A percentile compares a stretch with the other conserved stretches of the same genome.
These are phyloP conservation scores for Neodiprion pinetum DNA, from an alignment of 1,140 invertebrate genomes.

Conservation along the genomic window DNA sequence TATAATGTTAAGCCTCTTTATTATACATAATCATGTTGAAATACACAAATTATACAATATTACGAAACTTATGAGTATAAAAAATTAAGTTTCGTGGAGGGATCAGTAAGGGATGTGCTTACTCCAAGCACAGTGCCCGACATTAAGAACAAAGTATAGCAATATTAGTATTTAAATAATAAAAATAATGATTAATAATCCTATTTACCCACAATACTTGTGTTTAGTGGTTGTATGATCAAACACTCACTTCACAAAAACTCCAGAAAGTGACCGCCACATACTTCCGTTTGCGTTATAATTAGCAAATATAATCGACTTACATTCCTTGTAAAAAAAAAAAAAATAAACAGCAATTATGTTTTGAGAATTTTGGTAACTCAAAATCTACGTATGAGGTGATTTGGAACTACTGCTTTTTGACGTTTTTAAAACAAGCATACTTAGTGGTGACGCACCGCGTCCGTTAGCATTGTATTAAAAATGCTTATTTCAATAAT, in stretches of 20 bases:
- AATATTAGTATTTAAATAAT: conserved; percentile 51
- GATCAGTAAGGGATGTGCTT: conserved; percentile 36
- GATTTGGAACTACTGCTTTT: no score
- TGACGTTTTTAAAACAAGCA: no score
- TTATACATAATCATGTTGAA: conserved; percentile 17
- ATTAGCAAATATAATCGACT: background rate
- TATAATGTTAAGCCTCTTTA: conserved; percentile 24
- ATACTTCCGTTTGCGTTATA: background rate
- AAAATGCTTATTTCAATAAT: no score
- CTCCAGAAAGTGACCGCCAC: background rate
- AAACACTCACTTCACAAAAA: background rate
- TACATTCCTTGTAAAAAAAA: background rate
- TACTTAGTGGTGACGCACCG: no score
- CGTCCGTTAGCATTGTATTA: no score
- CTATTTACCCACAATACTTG: background rate
- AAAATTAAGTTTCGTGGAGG: conserved; percentile 23
- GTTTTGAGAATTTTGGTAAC: no score
- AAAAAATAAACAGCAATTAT: no score
- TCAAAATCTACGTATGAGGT: no score
- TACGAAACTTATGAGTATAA: conserved; percentile 9
- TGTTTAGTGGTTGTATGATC: background rate
- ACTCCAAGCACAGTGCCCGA: conserved; percentile 44
- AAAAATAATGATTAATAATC: conserved; percentile 9
- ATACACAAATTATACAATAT: conserved; percentile 19
- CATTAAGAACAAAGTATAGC: conserved; percentile 47